Evolutionary conservation across 2,797 vertebrate species (phyloP).

Genomic region (Petrocephalus sullivani): DNA sequence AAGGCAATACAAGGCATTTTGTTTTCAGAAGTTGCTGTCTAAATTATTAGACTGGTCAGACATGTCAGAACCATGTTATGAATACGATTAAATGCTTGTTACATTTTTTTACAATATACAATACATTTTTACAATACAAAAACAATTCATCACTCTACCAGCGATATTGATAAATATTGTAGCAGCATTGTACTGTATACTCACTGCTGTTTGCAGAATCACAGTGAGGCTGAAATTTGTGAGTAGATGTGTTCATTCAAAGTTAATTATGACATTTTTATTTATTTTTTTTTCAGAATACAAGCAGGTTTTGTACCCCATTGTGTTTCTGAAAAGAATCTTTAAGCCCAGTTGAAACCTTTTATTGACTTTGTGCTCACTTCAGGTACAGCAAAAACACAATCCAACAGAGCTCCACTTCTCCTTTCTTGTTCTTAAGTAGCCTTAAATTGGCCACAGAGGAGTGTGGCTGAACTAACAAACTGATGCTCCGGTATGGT

Average conservation of each 20-base stretch:
- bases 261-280: not conserved
- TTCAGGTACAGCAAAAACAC: not conserved
- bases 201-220: not conserved
- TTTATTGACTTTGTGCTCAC: not conserved
- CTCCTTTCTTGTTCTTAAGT: constrained; percentile 41
- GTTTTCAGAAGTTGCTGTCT: not conserved
- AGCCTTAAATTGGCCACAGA: constrained; percentile 64
- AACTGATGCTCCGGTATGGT: not conserved
- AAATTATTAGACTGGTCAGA: not conserved
- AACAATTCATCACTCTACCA: not conserved
- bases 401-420: not conserved
- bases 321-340: not conserved
- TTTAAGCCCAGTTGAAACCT: not conserved
- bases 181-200: not conserved
- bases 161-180: not conserved
- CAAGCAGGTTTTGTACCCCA: not conserved
- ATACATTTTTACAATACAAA: not conserved
- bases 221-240: not conserved
- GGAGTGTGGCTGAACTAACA: constrained; percentile 40
- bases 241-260: not conserved
- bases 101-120: not conserved
- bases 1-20: not conserved
- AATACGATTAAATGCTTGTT: not conserved
- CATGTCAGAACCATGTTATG: not conserved
- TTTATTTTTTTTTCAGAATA: not conserved